Evolutionary conservation across 2,888 invertebrate species (phyloP), one percentile per base, ranked within the genome.

Genomic region (Endomychus coccineus): DNA sequence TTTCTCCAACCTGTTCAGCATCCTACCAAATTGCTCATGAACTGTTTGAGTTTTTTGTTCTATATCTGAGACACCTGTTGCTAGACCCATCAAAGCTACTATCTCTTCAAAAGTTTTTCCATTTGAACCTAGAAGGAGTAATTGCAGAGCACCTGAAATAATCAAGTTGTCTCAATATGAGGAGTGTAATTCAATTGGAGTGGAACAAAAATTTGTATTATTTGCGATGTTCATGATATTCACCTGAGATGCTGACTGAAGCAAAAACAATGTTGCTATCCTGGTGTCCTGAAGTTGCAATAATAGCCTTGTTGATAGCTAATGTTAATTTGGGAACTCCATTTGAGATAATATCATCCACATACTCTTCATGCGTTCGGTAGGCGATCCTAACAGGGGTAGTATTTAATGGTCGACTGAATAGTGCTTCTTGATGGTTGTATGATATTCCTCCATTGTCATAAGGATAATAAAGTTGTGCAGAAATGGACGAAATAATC

Each of bases 41-140:
- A 73, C 67, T 16, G 69, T 54, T 49, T 77, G 74, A 19, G 70
- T 68, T 16, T 67, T 59, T 9, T 51, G 48, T 2, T 62, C 58
- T 27, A 68, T 56, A 11, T 40, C 40, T 3, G 59, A 30, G 3
- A 45, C 49, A 0, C 64, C 69, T 1, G 62, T 46, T 9, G 67
- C 61, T 52, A 79, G 69, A 24, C 79, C 80, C 46, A 83, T 72
- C 2, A 75, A 62, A 4, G 60, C 57, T 1, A 74, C 67, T 13
- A 85, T 63, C 61, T 87, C 84, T 21, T 75, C 62, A 58, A 79
- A 80, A 4, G 85, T 84, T 49, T 64, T 71, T 23, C 86, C 86
- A 40, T 76, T 75, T 24, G 84, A 75, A 36, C 85, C 88, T 34
- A 86, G 64, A 29, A 85, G 62, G 1, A 84, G 69, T 61, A 87